Base-by-base conservation (phyloP, 2,888 invertebrate species). In the Ctena decussata region DNA sequence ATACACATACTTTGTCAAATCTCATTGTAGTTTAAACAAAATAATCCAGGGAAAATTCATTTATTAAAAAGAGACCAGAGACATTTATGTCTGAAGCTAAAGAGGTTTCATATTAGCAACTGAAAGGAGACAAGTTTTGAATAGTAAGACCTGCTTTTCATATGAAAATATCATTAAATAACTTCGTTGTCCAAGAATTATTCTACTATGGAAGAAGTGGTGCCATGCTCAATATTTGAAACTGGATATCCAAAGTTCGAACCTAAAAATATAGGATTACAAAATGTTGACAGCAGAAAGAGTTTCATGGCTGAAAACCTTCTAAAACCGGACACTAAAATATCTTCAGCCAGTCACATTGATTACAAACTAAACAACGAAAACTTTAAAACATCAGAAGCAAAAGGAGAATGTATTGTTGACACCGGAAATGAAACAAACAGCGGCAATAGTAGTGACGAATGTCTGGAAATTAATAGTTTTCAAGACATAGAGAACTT, bases 391-490 rank as follows among this genome's bases (percentile, higher is more conserved):
- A 35, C 65, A 18, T 30, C 27, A 18, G 65, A 18, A 18, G 35
- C 32, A 12, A 35, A 35, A 21, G 32, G 32, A 18, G 21, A 65
- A 21, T 35, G 35, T 21, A 11, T 21, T 15, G 49, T 27, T 12
- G 73, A 73, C 18, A 81, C 86, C 69, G 75, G 77, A 49, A 82
- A 85, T 49, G 65, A 65, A 30, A 78, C 60, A 49, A 85, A 82
- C 30, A 86, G 82, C 76, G 83, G 82, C n/a, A 82, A 82, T 70
- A 89, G 84, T 71, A 87, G 87, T 46, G 90, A 91, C 18, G 90
- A 91, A n/a, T 83, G 78, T 49, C 46, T 32, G 11, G 57, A 57
- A 8, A 57, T 39, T 18, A 78, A 39, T 27, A 80, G 73, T 5
- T 69, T 46, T 30, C 78, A 88, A 35, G 85, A 80, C 53, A 76